phyloP scores from a whole-genome alignment of 37 sponge, comb jelly and placozoan species.

The Mnemiopsis leidyi region DNA sequence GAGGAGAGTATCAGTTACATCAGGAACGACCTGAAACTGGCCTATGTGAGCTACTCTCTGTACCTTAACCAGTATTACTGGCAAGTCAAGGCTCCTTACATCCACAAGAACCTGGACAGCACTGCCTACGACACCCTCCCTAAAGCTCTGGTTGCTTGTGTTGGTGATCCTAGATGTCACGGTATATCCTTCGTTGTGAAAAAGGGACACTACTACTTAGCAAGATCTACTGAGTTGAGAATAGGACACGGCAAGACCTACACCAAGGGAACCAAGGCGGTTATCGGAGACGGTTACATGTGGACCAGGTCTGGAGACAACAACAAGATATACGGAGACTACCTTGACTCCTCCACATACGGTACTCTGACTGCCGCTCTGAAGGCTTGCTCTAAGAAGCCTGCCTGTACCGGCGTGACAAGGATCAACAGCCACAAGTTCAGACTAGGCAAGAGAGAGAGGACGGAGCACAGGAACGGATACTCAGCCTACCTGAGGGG shows the following conservation, averaged over 20 bases:
- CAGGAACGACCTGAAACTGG: not conserved
- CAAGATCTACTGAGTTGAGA: not conserved
- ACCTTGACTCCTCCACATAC: not conserved
- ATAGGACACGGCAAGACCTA: not conserved
- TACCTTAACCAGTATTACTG: not conserved
- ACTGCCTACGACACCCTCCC: not conserved
- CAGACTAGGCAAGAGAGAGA: conserved; percentile 2
- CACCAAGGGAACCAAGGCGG: not conserved
- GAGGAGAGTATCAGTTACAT: not conserved
- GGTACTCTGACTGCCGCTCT: not conserved
- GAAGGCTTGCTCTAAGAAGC: conserved; percentile 16
- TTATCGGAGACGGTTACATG: not conserved
- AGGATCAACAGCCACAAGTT: not conserved
- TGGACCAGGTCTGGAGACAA: not conserved
- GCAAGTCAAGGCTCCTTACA: not conserved
- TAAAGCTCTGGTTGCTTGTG: not conserved
- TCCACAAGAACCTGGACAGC: not conserved
- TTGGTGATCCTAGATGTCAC: not conserved
- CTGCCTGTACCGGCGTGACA: conserved; percentile 1
- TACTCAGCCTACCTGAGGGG: not conserved
- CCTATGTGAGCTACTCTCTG: not conserved
- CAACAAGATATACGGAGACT: conserved; percentile 12
- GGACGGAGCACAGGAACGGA: not conserved
- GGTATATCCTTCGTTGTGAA: not conserved
- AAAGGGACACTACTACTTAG: not conserved